phyloP scores from a whole-genome alignment of 92 coral and sea anemone genomes.

The Actinostola sp. region DNA sequence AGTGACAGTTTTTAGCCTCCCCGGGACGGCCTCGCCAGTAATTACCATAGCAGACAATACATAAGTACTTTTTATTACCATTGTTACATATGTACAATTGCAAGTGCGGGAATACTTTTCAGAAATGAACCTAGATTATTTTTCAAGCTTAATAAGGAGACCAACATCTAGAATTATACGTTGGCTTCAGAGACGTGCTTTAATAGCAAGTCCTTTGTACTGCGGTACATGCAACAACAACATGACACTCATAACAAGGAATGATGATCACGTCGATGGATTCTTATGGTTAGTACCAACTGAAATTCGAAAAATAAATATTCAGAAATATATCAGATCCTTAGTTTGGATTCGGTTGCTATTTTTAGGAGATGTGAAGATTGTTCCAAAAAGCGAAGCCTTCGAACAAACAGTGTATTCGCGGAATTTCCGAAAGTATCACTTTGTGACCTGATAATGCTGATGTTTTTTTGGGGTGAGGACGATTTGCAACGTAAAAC shows the following conservation, averaged over 20 bases:
- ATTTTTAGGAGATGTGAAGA: slow-evolving; percentile 34
- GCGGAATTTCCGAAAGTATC: slow-evolving; percentile 29
- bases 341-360: too few species aligned
- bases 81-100: too few species aligned
- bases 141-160: slow-evolving; percentile 5
- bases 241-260: slow-evolving; percentile 19
- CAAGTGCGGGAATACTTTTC: too few species aligned
- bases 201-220: slow-evolving; percentile 40
- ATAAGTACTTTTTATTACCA: too few species aligned
- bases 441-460: slow-evolving; percentile 20
- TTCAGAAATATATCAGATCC: too few species aligned
- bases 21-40: too few species aligned
- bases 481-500: slow-evolving; percentile 24
- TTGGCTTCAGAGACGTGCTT: slow-evolving; percentile 35
- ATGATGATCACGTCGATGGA: slow-evolving; percentile 37
- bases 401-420: slow-evolving; percentile 54
- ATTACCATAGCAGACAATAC: too few species aligned
- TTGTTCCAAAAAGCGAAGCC: slow-evolving; percentile 33
- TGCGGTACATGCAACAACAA: slow-evolving; percentile 32
- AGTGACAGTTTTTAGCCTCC: too few species aligned
- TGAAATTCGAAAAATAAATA: too few species aligned
- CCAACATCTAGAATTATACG: slow-evolving; percentile 14
- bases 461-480: slow-evolving; percentile 47
- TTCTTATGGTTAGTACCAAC: slow-evolving; percentile 44
- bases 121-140: slow-evolving; percentile 8